A percentile compares a stretch with the other conserved stretches of the same genome.
phyloP scores from a whole-genome alignment of 2,797 vertebrate species.

The Mergus octosetaceus region DNA sequence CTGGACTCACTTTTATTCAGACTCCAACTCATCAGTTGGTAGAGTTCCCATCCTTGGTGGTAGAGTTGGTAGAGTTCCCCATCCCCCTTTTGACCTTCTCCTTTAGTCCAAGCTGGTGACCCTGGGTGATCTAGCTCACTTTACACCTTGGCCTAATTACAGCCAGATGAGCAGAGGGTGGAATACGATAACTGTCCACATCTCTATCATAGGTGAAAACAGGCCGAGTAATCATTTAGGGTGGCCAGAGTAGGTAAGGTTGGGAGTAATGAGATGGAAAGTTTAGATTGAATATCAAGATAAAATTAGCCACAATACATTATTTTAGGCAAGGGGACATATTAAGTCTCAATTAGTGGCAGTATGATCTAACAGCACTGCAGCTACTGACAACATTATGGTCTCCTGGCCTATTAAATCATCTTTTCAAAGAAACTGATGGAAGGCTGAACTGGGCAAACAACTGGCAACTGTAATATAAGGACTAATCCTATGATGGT shows the following conservation, averaged over 20 bases:
- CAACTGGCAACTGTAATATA: background rate
- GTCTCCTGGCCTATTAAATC: background rate
- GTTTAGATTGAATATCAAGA: constrained; percentile 41
- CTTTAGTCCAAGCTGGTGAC: background rate
- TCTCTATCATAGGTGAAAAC: constrained; percentile 15
- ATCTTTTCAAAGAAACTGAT: background rate
- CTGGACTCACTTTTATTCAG: background rate
- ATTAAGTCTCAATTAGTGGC: constrained; percentile 56
- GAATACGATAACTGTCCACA: background rate
- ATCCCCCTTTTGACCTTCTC: background rate
- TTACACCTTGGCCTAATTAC: constrained; percentile 33
- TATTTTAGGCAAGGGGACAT: constrained; percentile 12
- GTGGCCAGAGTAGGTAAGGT: background rate
- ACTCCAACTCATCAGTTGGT: background rate
- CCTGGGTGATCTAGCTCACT: background rate
- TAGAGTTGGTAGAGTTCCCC: background rate
- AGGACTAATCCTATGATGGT: background rate
- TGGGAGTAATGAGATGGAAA: constrained; percentile 45
- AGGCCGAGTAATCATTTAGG: background rate
- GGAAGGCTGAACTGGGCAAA: background rate
- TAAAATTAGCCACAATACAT: constrained; percentile 48
- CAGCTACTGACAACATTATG: background rate
- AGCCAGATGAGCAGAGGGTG: background rate
- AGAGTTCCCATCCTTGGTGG: background rate
- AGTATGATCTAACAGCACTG: background rate